These are phyloP conservation scores for Aromia moschata DNA, from an alignment of 2,888 invertebrate species.

Conservation along the genomic window DNA sequence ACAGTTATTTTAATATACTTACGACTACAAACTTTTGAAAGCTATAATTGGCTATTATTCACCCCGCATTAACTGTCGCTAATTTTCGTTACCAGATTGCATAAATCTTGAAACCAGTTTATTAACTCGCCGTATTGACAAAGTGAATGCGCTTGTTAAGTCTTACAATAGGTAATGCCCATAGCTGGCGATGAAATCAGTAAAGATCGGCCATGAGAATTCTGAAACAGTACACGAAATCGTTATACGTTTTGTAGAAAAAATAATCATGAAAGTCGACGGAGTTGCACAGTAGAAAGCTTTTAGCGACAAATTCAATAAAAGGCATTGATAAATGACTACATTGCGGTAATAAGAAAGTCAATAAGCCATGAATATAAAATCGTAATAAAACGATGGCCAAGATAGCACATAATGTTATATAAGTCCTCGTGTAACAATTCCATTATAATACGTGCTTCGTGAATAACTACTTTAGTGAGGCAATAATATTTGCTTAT, in stretches of 20 bases:
- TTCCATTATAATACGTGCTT: slow-evolving; percentile 4
- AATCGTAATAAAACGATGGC: not conserved
- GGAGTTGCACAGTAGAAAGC: slow-evolving; percentile 6
- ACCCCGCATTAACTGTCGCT: not conserved
- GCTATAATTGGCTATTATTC: not conserved
- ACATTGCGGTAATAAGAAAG: slow-evolving; percentile 10
- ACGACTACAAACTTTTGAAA: not conserved
- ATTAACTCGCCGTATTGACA: not conserved
- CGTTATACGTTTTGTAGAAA: not conserved
- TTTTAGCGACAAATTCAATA: slow-evolving; percentile 5
- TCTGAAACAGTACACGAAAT: too few relatives aligned
- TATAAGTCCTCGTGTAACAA: slow-evolving; percentile 10
- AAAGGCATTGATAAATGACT: slow-evolving; percentile 3
- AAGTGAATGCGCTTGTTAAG: slow-evolving; percentile 1
- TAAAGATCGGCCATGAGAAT: slow-evolving; percentile 1
- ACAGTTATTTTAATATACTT: too few relatives aligned
- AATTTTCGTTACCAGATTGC: not conserved
- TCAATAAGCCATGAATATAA: not conserved
- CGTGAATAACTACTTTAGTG: slow-evolving; percentile 6
- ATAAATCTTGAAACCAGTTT: not conserved
- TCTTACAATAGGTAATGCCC: not conserved
- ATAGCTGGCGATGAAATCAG: slow-evolving; percentile 3
- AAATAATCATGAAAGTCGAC: not conserved
- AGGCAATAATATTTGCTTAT: slow-evolving; percentile 5
- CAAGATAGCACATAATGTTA: not conserved